Evolutionary conservation across 2,113 vertebrate genomes (phyloP), one percentile per base, ranked within the genome.

Genomic region (Callipepla californica): DNA sequence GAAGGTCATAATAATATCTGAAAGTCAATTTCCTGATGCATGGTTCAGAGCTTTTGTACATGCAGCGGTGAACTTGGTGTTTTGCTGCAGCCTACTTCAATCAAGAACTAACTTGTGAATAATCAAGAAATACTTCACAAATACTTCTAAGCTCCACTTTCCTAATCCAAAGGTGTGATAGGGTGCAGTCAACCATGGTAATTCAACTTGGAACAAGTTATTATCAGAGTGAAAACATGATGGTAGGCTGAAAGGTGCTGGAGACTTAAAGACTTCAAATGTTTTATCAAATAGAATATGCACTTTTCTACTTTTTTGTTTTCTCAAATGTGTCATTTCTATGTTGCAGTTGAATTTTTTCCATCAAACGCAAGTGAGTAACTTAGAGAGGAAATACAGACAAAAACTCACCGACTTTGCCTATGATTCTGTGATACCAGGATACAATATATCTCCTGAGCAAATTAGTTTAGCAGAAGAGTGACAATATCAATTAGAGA

Each of bases 1-100:
- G 97, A 99, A 99, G 98, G 97, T 98, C 95, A 90, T 96, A 96
- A 98, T 97, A 98, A 98, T 98, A 93, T 98, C 92, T 96, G 91
- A 98, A 96, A 98, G 98, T 98, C 97, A 97, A 95, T 97, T 97
- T 95, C 78, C 92, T 96, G 94, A 97, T 94, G 63, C 92, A 96
- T 81, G 92, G 96, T 97, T 97, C 86, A 95, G 89, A 98, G 97
- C 81, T 96, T 97, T 97, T 96, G 78, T 97, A 59, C 78, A 76
- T 30, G 32, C 77, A 69, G 80, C 42, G 66, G 38, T 96, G 88
- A 97, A 90, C 70, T 45, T 81, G 28, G 55, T 95, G 34, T 91
- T 97, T 97, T 96, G 81, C 92, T 96, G 93, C 92, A 98, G 96
- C 95, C 80, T 97, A 90, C 97, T 98, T 98, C 98, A 98, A 97